Evolutionary conservation across 2,888 invertebrate species (phyloP), one percentile per base, ranked within the genome.

Genomic region (Periphyllus acericola): DNA sequence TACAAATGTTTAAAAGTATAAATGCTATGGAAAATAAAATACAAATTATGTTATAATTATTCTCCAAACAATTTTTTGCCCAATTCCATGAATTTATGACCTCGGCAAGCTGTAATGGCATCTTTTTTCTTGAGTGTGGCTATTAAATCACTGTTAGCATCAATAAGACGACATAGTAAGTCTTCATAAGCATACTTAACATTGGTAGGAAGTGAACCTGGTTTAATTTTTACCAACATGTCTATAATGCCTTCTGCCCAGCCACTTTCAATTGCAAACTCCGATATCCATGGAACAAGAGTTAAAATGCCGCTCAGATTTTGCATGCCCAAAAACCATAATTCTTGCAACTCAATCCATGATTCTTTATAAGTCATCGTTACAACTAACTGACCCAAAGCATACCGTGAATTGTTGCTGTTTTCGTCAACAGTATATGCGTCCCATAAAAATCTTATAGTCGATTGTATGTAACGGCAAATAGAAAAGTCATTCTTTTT

Each of bases 301-400:
- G 96, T 94, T 72, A 97, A 92, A 0, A 97, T 95, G 60, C 95
- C 94, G 91, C 96, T 95, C 93, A 98, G 95, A 1, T 97, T 97
- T 91, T 97, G 97, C 96, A 98, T 97, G 36, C 97, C 97, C 89
- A 98, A 93, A 92, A 97, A 98, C 98, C 98, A 98, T 25, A 98
- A 92, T 91, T 98, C 98, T 91, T 95, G 96, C 89, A 98, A 93
- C 91, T 97, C 97, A 93, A 95, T 94, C 98, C 98, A 98, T 90
- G 95, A 93, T 91, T 96, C 95, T 91, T 97, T 96, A 92, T 98
- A 98, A 4, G 94, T 93, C 93, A 96, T 95, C 1, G 97, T 94
- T 0, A 97, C 96, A 3, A 97, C 96, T 89, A 98, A 92, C 60
- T 87, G 86, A 32, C 86, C 86, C 36, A 72, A 72, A 4, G 72